Conservation (phyloP, 2,797 vertebrate genomes). For the Myripristis jacobus region DNA sequence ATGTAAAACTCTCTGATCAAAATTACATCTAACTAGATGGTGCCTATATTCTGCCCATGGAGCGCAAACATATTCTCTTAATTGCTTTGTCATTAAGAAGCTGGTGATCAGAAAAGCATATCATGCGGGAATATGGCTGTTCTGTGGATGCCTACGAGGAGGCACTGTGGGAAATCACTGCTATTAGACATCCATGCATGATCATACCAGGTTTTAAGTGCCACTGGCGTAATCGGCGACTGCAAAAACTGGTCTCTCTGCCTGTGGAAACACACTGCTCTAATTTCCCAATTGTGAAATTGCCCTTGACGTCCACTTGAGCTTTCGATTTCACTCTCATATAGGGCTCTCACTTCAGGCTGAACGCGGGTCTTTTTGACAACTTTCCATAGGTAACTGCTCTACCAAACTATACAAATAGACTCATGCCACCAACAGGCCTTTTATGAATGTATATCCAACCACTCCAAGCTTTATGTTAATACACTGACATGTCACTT, state of each 20-base stretch:
- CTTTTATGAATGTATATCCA: slow-evolving; percentile 42
- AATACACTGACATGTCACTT: slow-evolving; percentile 41
- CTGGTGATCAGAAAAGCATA: slow-evolving; percentile 64
- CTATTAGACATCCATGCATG: slow-evolving; percentile 72
- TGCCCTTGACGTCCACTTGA: slow-evolving; percentile 56
- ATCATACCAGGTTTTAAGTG: slow-evolving; percentile 54
- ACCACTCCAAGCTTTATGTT: slow-evolving; percentile 33
- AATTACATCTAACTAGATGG: slow-evolving; percentile 61
- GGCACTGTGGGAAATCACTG: slow-evolving; percentile 43
- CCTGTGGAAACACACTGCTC: slow-evolving; percentile 52
- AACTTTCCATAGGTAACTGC: slow-evolving; percentile 14
- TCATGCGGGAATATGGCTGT: slow-evolving; percentile 55
- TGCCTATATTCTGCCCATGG: slow-evolving; percentile 46
- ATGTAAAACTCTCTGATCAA: slow-evolving; percentile 42
- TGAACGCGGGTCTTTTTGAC: slow-evolving; percentile 22
- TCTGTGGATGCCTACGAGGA: slow-evolving; percentile 47
- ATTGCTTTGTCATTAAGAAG: slow-evolving; percentile 75
- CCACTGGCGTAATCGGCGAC: slow-evolving; percentile 65
- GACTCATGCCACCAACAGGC: slow-evolving; percentile 26
- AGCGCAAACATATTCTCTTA: slow-evolving; percentile 73
- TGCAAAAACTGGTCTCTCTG: slow-evolving; percentile 49
- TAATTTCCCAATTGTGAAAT: slow-evolving; percentile 57
- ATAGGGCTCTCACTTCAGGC: background rate
- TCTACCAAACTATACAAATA: slow-evolving; percentile 15
- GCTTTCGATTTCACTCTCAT: slow-evolving; percentile 32